A percentile compares a stretch with the other conserved stretches of the same genome.
phyloP scores from a whole-genome alignment of 1,140 invertebrate species.

The Drosophila parvula region DNA sequence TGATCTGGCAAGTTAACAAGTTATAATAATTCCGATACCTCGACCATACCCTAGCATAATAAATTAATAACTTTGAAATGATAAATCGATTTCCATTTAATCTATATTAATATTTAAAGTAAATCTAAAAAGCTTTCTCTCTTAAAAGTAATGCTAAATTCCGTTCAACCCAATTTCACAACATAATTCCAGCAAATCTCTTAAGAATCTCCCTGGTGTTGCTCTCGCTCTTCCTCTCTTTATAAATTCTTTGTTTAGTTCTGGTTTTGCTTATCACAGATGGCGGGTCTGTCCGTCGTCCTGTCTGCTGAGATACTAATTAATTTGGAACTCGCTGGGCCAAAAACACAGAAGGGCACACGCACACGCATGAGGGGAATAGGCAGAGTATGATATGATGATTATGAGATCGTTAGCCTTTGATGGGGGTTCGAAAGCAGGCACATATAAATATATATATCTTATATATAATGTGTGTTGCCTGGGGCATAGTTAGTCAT shows the following conservation, averaged over 20 bases:
- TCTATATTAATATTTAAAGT: constrained; percentile 20
- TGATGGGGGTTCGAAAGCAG: constrained; percentile 47
- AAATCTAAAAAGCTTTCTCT: constrained; percentile 22
- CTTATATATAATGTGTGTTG: constrained; percentile 8
- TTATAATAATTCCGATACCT: constrained; percentile 14
- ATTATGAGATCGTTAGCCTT: constrained; percentile 43
- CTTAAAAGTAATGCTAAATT: constrained; percentile 46
- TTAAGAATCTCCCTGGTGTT: constrained; percentile 45
- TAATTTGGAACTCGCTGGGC: constrained; percentile 46
- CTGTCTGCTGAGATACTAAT: constrained; percentile 61
- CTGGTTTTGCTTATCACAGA: constrained; percentile 67
- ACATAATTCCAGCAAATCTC: constrained; percentile 50
- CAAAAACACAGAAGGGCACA: constrained; percentile 40
- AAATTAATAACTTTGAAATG: constrained; percentile 7
- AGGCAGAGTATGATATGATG: constrained; percentile 51
- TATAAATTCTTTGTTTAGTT: constrained; percentile 46
- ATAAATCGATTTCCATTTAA: constrained; percentile 8
- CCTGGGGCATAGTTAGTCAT: constrained; percentile 42
- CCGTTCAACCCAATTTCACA: constrained; percentile 47
- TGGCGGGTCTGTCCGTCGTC: constrained; percentile 47
- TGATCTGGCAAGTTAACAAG: constrained; percentile 48
- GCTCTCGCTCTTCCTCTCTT: not conserved
- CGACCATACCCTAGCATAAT: not conserved
- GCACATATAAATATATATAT: constrained; percentile 59
- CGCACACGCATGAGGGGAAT: constrained; percentile 25